Evolutionary conservation across 2,797 vertebrate species (phyloP).

Genomic region (Agapornis canus): DNA sequence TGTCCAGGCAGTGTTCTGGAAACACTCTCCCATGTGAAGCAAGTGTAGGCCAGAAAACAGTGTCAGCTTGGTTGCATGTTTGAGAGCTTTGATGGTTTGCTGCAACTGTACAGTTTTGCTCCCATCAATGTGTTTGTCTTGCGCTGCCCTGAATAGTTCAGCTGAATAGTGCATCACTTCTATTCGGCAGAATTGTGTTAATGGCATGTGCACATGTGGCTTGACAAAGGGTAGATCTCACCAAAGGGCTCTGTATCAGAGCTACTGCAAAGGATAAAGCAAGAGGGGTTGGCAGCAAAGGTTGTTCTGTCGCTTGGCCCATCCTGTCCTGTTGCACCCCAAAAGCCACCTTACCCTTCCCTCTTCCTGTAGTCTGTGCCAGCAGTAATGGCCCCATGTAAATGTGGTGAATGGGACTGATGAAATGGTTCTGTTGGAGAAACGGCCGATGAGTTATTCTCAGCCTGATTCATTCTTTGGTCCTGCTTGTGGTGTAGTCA

Average conservation of each 20-base stretch:
- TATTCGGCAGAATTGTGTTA: not conserved
- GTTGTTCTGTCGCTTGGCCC: not conserved
- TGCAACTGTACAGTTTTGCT: not conserved
- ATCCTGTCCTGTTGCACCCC: not conserved
- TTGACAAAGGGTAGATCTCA: not conserved
- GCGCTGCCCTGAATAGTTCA: fast-evolving
- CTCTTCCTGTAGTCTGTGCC: not conserved
- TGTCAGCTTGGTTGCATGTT: not conserved
- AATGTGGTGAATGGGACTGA: not conserved
- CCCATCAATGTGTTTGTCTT: not conserved
- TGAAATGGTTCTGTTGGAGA: not conserved
- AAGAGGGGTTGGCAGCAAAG: not conserved
- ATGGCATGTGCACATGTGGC: fast-evolving
- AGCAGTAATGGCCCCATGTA: not conserved
- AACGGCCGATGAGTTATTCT: not conserved
- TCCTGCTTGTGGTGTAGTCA: not conserved
- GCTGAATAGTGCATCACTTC: not conserved
- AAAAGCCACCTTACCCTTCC: not conserved
- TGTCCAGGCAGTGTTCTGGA: not conserved
- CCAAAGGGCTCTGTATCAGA: not conserved
- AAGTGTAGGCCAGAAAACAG: not conserved
- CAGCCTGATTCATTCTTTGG: not conserved
- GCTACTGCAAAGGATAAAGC: not conserved
- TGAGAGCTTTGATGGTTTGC: not conserved
- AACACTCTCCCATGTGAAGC: not conserved